phyloP scores from a whole-genome alignment of 2,888 invertebrate species.

The Toxonevra muliebris region DNA sequence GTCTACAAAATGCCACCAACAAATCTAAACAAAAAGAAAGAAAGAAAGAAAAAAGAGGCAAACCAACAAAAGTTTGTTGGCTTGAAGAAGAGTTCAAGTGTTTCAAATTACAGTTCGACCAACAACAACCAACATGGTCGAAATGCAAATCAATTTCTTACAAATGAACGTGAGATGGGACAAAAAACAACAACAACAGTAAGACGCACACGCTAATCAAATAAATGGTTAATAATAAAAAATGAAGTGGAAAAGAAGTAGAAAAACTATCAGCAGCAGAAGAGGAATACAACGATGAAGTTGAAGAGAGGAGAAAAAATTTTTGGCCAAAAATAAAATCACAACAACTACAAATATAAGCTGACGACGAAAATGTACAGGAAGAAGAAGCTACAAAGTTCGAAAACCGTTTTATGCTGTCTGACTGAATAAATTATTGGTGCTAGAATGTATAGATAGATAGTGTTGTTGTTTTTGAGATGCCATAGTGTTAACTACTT shows the following conservation, averaged over 20 bases:
- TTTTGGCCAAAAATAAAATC: neutral
- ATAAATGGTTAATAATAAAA: no score
- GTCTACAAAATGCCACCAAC: no score
- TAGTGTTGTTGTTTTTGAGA: neutral
- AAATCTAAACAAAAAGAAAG: no score
- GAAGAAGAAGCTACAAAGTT: neutral
- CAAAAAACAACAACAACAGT: no score
- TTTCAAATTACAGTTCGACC: neutral
- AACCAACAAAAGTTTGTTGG: neutral
- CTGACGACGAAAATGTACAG: neutral
- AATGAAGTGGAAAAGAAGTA: neutral
- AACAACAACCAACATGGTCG: neutral
- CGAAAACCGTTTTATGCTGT: slow-evolving; percentile 1
- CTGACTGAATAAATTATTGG: slow-evolving; percentile 4
- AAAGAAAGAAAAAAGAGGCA: no score
- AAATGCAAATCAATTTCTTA: no score
- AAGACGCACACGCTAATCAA: no score
- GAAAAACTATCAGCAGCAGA: neutral
- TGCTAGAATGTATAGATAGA: neutral
- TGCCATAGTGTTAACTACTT: neutral
- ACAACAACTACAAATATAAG: neutral
- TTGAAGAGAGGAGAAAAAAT: neutral
- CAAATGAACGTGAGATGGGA: no score
- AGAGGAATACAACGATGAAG: neutral
- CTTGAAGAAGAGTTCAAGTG: neutral